phyloP scores from a whole-genome alignment of 2,113 vertebrate genomes.

The Pyrgilauda ruficollis region DNA sequence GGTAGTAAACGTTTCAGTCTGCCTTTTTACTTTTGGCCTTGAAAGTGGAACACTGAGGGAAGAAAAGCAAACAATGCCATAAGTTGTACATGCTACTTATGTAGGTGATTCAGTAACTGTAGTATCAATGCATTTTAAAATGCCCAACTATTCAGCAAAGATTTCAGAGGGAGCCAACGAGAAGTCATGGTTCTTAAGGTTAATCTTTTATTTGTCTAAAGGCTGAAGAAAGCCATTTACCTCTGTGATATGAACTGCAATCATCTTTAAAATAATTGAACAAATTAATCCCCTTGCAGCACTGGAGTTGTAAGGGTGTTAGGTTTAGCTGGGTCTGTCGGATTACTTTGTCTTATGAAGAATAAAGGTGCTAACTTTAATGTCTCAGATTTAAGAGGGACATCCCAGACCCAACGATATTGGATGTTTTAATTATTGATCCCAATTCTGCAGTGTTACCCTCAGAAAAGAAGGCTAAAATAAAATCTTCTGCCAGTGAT shows the following conservation, averaged over 20 bases:
- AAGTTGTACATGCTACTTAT: background rate
- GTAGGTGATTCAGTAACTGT: constrained; percentile 23
- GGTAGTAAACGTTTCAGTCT: background rate
- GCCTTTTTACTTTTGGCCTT: constrained; percentile 6
- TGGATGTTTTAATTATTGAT: constrained; percentile 66
- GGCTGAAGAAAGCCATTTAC: constrained; percentile 65
- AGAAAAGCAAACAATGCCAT: background rate
- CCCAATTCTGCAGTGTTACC: background rate
- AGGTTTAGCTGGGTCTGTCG: constrained; percentile 70
- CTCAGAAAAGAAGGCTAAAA: constrained; percentile 11
- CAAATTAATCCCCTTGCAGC: constrained; percentile 70
- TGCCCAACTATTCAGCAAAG: constrained; percentile 32
- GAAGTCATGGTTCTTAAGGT: constrained; percentile 61
- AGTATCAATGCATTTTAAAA: constrained; percentile 53
- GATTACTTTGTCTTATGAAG: constrained; percentile 66
- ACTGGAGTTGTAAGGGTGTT: constrained; percentile 65
- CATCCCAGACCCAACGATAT: constrained; percentile 38
- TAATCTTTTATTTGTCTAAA: constrained; percentile 76
- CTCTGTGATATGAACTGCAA: constrained; percentile 67
- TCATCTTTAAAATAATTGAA: constrained; percentile 76
- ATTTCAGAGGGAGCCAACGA: constrained; percentile 61
- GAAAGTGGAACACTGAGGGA: background rate
- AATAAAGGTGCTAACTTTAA: constrained; percentile 65
- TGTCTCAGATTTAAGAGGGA: constrained; percentile 52
- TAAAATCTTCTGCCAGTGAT: background rate